Evolutionary conservation across 2,888 invertebrate genomes (phyloP).

Genomic region (Horisme vitalbata): DNA sequence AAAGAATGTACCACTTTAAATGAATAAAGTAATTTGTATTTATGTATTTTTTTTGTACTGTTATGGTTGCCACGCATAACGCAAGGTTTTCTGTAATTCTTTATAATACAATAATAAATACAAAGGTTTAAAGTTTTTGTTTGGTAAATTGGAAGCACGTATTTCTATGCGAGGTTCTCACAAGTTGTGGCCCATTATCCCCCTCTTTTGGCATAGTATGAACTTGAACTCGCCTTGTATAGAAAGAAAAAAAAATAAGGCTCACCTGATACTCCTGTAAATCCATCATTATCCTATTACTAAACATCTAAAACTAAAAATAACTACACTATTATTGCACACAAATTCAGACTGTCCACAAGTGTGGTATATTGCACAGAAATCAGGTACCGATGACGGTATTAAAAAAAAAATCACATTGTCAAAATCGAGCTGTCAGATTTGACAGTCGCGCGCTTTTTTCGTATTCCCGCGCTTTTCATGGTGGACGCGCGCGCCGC

Average conservation of each 20-base stretch:
- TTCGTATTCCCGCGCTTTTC: constrained; percentile 22
- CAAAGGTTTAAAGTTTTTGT: too few species aligned
- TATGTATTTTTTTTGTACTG: too few species aligned
- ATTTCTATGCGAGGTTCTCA: too few species aligned
- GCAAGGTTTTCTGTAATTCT: too few species aligned
- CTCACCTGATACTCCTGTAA: constrained; percentile 76
- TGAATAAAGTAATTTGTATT: too few species aligned
- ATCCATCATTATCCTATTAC: constrained; percentile 63
- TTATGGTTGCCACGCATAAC: too few species aligned
- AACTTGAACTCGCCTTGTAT: too few species aligned
- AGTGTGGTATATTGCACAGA: constrained; percentile 69
- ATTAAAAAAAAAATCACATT: constrained; percentile 42
- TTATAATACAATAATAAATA: too few species aligned
- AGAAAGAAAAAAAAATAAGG: constrained; percentile 19
- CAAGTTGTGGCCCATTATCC: too few species aligned
- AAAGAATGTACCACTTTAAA: too few species aligned
- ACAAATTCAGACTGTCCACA: constrained; percentile 70
- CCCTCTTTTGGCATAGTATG: too few species aligned
- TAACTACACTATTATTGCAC: constrained; percentile 67
- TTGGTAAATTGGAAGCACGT: too few species aligned
- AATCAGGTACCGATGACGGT: constrained; percentile 59
- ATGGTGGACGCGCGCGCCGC: constrained; percentile 34
- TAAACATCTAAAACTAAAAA: constrained; percentile 40
- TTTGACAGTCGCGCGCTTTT: constrained; percentile 35
- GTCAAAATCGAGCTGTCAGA: constrained; percentile 33